Percentiles rank a stretch among this genome's conserved stretches.
phyloP scores from a whole-genome alignment of 1,140 invertebrate genomes.

The Microplitis demolitor region DNA sequence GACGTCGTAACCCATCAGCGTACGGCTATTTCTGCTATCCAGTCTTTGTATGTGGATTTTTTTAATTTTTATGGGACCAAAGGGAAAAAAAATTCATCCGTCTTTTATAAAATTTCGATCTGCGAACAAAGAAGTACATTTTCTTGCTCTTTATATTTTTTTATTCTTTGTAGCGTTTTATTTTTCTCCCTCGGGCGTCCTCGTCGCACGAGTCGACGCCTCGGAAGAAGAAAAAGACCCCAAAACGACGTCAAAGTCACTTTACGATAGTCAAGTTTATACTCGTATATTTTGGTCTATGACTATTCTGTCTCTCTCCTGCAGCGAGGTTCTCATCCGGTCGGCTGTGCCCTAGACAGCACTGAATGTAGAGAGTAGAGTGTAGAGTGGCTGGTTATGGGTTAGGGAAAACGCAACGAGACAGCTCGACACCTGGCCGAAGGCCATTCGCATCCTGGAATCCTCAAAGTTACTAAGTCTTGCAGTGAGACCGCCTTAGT shows the following conservation, averaged over 20 bases:
- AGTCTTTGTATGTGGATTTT: neutral
- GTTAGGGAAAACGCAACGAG: too few relatives aligned
- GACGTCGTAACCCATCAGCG: too few relatives aligned
- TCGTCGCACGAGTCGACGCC: conserved; percentile 38
- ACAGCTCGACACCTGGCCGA: conserved; percentile 47
- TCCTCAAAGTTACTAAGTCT: conserved; percentile 36
- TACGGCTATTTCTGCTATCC: too few relatives aligned
- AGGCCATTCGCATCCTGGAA: conserved; percentile 40
- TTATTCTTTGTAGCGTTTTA: too few relatives aligned
- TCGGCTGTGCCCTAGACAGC: too few relatives aligned
- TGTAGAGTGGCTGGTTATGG: too few relatives aligned
- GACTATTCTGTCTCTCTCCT: too few relatives aligned
- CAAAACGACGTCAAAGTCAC: conserved; percentile 45
- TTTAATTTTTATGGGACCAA: neutral
- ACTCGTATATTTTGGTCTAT: too few relatives aligned
- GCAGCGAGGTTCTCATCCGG: too few relatives aligned
- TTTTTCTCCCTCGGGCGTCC: conserved; percentile 26
- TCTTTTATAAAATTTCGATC: neutral
- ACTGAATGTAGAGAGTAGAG: too few relatives aligned
- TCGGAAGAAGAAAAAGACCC: conserved; percentile 25
- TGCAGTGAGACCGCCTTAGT: conserved; percentile 44
- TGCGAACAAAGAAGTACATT: neutral
- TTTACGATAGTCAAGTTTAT: conserved; percentile 32
- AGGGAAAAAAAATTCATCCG: neutral
- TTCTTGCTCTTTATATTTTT: neutral